phyloP scores from a whole-genome alignment of 1,140 invertebrate genomes.

The Paralvinella palmiformis region DNA sequence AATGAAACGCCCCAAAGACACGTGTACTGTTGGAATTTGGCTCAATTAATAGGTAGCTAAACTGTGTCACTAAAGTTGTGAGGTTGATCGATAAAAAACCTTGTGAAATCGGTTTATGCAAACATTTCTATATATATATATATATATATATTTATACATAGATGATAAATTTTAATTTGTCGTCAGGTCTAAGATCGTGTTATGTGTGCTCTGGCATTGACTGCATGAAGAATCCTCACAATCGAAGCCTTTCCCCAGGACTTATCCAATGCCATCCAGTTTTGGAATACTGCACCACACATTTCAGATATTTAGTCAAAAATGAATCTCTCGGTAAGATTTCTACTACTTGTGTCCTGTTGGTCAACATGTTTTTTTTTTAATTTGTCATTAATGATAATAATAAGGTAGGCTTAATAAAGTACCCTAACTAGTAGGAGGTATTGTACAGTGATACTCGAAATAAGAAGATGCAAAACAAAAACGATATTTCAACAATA shows the following conservation, averaged over 20 bases:
- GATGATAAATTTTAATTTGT: too few species aligned
- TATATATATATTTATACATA: too few species aligned
- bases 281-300: conserved; percentile 14
- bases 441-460: neutral
- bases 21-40: too few species aligned
- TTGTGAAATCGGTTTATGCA: too few species aligned
- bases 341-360: neutral
- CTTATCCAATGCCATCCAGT: conserved; percentile 13
- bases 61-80: too few species aligned
- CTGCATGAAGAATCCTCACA: conserved; percentile 12
- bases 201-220: conserved; percentile 9
- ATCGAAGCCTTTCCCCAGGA: conserved; percentile 12
- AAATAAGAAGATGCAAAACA: neutral
- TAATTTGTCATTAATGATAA: neutral
- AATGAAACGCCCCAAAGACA: too few species aligned
- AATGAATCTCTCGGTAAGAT: conserved; percentile 3
- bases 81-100: too few species aligned
- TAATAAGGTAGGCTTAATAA: neutral
- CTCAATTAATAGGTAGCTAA: too few species aligned
- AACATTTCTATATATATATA: too few species aligned
- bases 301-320: conserved; percentile 11
- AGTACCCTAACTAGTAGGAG: neutral
- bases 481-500: neutral
- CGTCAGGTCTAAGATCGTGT: too few species aligned
- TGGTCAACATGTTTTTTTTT: neutral